These are phyloP conservation scores for Anthonomus grandis DNA, from an alignment of 1,140 invertebrate genomes.

Conservation along the genomic window DNA sequence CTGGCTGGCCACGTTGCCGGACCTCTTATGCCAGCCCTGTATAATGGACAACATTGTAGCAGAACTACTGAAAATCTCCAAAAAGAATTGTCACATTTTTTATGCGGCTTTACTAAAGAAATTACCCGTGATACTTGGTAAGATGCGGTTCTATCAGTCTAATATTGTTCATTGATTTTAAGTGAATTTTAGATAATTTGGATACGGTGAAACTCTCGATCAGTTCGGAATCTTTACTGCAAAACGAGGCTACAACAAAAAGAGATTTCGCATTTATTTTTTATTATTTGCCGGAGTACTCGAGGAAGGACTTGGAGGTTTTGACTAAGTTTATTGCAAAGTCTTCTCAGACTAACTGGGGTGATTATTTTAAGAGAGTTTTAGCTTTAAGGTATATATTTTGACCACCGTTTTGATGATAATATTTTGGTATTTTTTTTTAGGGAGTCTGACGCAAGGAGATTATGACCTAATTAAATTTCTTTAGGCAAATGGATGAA, in stretches of 20 bases:
- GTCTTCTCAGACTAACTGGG: too few relatives aligned
- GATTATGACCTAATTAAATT: too few relatives aligned
- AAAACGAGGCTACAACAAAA: constrained; percentile 12
- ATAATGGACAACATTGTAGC: constrained; percentile 13
- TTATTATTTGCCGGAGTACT: constrained; percentile 28
- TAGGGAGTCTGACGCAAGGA: too few relatives aligned
- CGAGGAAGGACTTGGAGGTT: too few relatives aligned
- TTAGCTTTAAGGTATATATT: too few relatives aligned
- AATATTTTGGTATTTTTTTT: too few relatives aligned
- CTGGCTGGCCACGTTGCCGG: constrained; percentile 47
- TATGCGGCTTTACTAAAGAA: constrained; percentile 24
- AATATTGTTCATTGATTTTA: background rate
- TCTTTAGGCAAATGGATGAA: too few relatives aligned
- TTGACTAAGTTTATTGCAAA: too few relatives aligned
- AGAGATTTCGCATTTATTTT: constrained; percentile 28
- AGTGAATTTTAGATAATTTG: constrained; percentile 43
- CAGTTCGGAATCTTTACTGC: background rate
- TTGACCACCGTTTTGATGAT: too few relatives aligned
- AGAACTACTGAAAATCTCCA: constrained; percentile 19
- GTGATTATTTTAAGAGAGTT: too few relatives aligned
- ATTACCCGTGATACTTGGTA: constrained; percentile 51
- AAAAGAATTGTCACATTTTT: constrained; percentile 25
- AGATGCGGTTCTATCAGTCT: constrained; percentile 10
- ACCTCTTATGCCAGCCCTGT: constrained; percentile 18
- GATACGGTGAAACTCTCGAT: constrained; percentile 26